Conservation (phyloP, 2,888 invertebrate species). For the Dyspetes luteomarginatus region DNA sequence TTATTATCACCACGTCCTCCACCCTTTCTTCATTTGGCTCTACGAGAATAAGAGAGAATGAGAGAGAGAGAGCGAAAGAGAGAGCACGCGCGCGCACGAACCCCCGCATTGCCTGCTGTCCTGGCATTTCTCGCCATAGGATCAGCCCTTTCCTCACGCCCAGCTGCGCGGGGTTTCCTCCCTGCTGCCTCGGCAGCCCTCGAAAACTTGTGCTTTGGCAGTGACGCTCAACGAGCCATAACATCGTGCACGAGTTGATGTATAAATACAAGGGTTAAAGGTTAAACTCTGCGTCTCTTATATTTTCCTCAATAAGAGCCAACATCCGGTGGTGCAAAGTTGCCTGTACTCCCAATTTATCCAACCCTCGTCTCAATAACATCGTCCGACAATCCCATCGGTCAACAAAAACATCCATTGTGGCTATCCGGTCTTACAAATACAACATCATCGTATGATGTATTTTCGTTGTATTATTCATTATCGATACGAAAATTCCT, state of each 20-base stretch:
- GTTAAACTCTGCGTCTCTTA: conserved; percentile 38
- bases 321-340: conserved; percentile 2
- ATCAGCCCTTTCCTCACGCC: conserved; percentile 81
- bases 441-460: not conserved
- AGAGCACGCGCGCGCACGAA: conserved; percentile 33
- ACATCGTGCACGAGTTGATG: conserved; percentile 75
- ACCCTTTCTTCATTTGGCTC: conserved; percentile 62
- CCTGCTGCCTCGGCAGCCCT: conserved; percentile 66
- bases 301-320: conserved; percentile 5
- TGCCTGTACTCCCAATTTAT: conserved; percentile 4
- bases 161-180: conserved; percentile 72
- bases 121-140: conserved; percentile 75
- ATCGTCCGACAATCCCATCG: conserved; percentile 1
- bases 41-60: not conserved
- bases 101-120: conserved; percentile 56
- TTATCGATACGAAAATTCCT: not conserved
- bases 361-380: conserved; percentile 28
- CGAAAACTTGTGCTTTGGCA: conserved; percentile 68
- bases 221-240: conserved; percentile 82
- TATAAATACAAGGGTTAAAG: conserved; percentile 75
- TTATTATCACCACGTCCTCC: conserved; percentile 79
- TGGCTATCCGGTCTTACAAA: not conserved
- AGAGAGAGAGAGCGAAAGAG: conserved; percentile 20
- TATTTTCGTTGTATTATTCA: not conserved
- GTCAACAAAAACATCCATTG: conserved; percentile 16